Base-by-base conservation (phyloP, 1,140 invertebrate genomes). In the Apis laboriosa region DNA sequence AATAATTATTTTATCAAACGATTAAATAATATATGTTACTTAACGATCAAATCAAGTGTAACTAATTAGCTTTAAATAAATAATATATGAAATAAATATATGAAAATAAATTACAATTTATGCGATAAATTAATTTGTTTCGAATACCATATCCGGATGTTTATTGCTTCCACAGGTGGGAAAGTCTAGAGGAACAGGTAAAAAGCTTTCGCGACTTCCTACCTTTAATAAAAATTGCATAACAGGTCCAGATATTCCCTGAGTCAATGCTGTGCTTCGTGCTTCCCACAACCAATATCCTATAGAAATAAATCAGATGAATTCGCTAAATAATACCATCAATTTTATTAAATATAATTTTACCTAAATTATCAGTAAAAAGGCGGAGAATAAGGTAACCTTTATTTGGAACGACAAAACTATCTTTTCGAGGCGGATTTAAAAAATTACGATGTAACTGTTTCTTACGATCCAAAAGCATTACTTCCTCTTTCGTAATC, bases 151-250 rank as follows among this genome's bases (percentile, higher is more conserved):
- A 21, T 86, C 66, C 66, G 86, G 86, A n/a, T 66, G 83, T 55
- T 89, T 89, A 34, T 89, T 93, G 76, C 80, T 93, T 58, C 91
- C 92, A 76, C 93, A 94, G 11, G 73, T 88, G 5, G 93, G 93
- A 53, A 93, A 94, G 60, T 93, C 80, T 13, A 90, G 73, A 11
- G 93, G 93, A 28, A 91, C 74, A 7, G 87, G 55, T 9, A 91
- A 89, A 12, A 91, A 81, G 70, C 92, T 91, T 71, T 77, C 67
- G 4, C 66, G 49, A 2, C 66, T 61, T 17, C 92, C 92, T n/a
- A 94, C 91, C 77, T 90, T 92, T n/a, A 94, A 84, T 55, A 94
- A 67, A n/a, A 94, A 90, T 80, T 90, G 89, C 82, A 94, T 84
- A 11, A 92, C 91, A 53, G 84, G 86, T 11, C 86, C 86, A 12